A percentile compares a stretch with the other conserved stretches of the same genome.
phyloP scores from a whole-genome alignment of 2,888 invertebrate species.

The Nymphalis urticae region DNA sequence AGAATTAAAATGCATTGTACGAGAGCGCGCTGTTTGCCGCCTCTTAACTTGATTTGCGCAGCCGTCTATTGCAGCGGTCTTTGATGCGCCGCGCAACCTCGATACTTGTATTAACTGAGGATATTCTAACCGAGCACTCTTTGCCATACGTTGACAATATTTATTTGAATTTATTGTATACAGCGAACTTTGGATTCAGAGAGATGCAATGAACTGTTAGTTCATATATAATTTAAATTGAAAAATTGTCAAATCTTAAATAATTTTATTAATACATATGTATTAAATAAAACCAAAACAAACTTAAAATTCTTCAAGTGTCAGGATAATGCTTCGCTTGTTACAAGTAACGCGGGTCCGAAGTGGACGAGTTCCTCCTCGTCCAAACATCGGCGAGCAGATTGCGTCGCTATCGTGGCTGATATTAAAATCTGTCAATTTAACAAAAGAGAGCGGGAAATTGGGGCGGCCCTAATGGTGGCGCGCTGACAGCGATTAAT shows the following conservation, averaged over 20 bases:
- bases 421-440: slow-evolving; percentile 40
- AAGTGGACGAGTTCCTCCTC: not conserved
- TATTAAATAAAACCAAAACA: no score
- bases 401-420: slow-evolving; percentile 24
- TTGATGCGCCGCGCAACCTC: slow-evolving; percentile 17
- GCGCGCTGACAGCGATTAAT: slow-evolving; percentile 36
- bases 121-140: slow-evolving; percentile 13
- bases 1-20: slow-evolving; percentile 21
- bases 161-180: no score
- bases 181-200: not conserved
- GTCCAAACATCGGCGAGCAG: not conserved
- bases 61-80: slow-evolving; percentile 9
- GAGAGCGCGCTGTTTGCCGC: slow-evolving; percentile 26
- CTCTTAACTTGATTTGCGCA: slow-evolving; percentile 26
- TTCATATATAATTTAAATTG: not conserved
- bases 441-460: slow-evolving; percentile 38
- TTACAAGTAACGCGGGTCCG: not conserved
- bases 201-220: no score
- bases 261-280: no score
- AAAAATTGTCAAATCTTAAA: no score
- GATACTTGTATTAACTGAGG: slow-evolving; percentile 4
- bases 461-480: slow-evolving; percentile 40
- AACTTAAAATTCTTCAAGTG: no score
- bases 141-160: not conserved
- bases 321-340: not conserved